Conservation (phyloP, 2,113 vertebrate genomes). For the Lophius piscatorius region DNA sequence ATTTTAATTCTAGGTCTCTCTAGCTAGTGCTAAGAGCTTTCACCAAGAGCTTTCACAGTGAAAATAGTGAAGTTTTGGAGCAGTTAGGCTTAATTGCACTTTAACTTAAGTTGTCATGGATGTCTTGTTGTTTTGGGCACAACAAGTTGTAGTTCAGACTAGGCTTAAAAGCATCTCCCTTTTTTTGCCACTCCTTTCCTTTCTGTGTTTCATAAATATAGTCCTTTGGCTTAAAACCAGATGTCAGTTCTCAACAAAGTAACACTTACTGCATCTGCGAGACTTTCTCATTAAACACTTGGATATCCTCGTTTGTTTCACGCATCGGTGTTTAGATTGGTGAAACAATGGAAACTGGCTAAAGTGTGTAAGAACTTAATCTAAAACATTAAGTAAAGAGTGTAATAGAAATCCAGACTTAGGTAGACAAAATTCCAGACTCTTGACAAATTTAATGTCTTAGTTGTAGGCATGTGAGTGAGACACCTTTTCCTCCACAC, state of each 20-base stretch:
- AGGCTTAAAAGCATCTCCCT: constrained; percentile 23
- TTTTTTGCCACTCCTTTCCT: background rate
- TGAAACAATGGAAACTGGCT: background rate
- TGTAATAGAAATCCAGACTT: no score
- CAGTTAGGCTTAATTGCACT: constrained; percentile 49
- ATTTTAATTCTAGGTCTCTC: constrained; percentile 35
- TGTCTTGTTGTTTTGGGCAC: constrained; percentile 42
- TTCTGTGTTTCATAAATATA: constrained; percentile 56
- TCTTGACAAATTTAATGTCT: constrained; percentile 19
- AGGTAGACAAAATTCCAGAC: no score
- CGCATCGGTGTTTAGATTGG: background rate
- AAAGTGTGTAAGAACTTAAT: background rate
- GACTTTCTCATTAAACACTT: constrained; percentile 56
- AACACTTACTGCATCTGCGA: constrained; percentile 55
- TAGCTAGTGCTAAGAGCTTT: constrained; percentile 25
- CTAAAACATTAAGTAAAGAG: no score
- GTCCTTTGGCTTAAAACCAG: constrained; percentile 64
- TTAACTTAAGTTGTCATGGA: constrained; percentile 48
- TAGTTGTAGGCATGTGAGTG: constrained; percentile 49
- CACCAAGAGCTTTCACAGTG: constrained; percentile 18
- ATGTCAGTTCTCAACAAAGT: constrained; percentile 72
- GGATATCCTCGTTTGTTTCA: constrained; percentile 36
- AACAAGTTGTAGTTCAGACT: constrained; percentile 40
- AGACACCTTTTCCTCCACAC: constrained; percentile 48
- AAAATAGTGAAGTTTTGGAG: constrained; percentile 30